Evolutionary conservation across 2,113 vertebrate genomes (phyloP).

Genomic region (Recurvirostra avosetta): DNA sequence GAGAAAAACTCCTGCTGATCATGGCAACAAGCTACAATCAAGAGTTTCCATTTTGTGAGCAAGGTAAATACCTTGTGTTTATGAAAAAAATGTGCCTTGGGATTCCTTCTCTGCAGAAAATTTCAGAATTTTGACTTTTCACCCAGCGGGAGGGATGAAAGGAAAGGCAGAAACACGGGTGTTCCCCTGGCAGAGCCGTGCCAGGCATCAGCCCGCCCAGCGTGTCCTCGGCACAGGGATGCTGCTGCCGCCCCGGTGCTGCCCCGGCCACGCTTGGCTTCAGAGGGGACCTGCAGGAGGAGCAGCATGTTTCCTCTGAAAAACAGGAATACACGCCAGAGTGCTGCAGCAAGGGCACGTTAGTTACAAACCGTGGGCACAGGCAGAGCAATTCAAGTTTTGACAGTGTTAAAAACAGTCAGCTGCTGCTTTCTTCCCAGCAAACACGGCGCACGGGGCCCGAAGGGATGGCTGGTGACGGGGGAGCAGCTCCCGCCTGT

Average conservation of each 20-base stretch:
- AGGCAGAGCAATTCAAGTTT: not conserved
- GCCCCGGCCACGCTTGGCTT: not conserved
- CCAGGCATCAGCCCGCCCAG: too few relatives aligned
- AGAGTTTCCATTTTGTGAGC: not conserved
- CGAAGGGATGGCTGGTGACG: not conserved
- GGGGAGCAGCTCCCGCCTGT: not conserved
- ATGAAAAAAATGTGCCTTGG: not conserved
- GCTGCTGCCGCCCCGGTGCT: not conserved
- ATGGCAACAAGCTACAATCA: not conserved
- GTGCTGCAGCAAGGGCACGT: not conserved
- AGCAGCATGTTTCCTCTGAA: not conserved
- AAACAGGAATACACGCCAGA: not conserved
- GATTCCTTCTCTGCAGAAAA: not conserved
- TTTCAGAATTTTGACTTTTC: not conserved
- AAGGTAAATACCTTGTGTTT: not conserved
- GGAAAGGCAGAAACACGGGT: not conserved
- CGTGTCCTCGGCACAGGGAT: rapidly evolving
- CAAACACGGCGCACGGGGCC: not conserved
- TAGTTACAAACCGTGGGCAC: not conserved
- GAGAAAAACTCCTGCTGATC: not conserved
- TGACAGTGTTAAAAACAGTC: not conserved
- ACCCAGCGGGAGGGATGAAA: not conserved
- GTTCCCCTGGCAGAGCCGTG: not conserved
- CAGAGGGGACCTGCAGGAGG: not conserved
- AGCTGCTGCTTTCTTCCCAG: not conserved